Base-by-base conservation (phyloP, 2,888 invertebrate species). In the Corythucha ciliata region DNA sequence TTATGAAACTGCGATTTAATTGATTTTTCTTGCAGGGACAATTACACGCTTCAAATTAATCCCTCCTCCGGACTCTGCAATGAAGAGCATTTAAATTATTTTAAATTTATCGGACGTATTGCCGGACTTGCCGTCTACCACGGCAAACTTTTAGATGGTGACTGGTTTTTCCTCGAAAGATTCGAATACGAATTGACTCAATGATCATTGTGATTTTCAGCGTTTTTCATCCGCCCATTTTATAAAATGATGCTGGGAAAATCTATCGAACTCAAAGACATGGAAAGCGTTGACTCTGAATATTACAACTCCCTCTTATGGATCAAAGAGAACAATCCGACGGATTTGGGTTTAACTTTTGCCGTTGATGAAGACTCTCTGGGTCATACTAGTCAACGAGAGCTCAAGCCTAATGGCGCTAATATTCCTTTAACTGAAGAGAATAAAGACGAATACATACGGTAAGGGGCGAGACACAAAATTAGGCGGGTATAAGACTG, bases 161-260 rank as follows among this genome's bases (percentile, higher is more conserved):
- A 70, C 71, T 61, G n/a, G n/a, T n/a, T n/a, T n/a, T n/a, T n/a
- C n/a, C n/a, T 29, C 8, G n/a, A 10, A n/a, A 29, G n/a, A 10
- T 29, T 10, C 29, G 8, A 10, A 29, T 29, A 14, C 14, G 36
- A 36, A n/a, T 36, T 14, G 8, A 14, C 10, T 21, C 16, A 6
- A 33, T 10, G 21, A 21, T 50, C 55, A 48, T 54, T 55, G 56
- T 56, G 29, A 47, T 62, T 71, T 73, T 4, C 70, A 90, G 94
- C 94, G 42, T 98, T 97, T 73, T 98, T 98, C 74, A 97, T 98
- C 72, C 84, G 97, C 67, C 97, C 98, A 50, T 97, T 98, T 73
- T 98, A 98, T 74, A 98, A 98, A 74, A 97, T 98, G 97, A 96
- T 98, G 96, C 72, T 98, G 62, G 83, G 83, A 57, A 96, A 96